A percentile compares a stretch with the other conserved stretches of the same genome.
Conservation (phyloP, 2,888 invertebrate species). For the Tinea semifulvella region DNA sequence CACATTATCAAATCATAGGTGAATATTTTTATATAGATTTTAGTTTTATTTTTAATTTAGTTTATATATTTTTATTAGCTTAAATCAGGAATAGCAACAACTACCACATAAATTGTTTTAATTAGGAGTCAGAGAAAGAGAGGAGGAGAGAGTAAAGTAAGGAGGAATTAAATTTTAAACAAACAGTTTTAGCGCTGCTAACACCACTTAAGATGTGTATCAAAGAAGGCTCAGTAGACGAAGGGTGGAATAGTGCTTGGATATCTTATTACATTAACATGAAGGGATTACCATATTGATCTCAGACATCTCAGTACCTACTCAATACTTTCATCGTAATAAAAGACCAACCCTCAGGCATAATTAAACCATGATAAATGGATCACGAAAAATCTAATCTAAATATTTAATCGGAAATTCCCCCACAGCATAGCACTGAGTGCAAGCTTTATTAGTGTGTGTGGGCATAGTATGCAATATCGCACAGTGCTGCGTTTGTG, state of each 20-base stretch:
- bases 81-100: too few species aligned
- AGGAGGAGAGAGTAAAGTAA: too few species aligned
- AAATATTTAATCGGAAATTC: conserved; percentile 65
- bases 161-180: too few species aligned
- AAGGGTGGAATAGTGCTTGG: conserved; percentile 2
- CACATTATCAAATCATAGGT: too few species aligned
- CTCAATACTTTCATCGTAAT: conserved; percentile 38
- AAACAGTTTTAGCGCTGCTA: neutral
- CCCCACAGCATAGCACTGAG: conserved; percentile 34
- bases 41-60: too few species aligned
- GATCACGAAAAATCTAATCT: conserved; percentile 64
- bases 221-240: neutral
- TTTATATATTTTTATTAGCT: too few species aligned
- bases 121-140: too few species aligned
- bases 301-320: conserved; percentile 25
- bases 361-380: conserved; percentile 64
- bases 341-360: conserved; percentile 41
- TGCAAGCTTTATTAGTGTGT: conserved; percentile 21
- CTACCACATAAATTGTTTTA: too few species aligned
- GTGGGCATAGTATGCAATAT: too few species aligned
- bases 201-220: neutral
- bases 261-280: conserved; percentile 11
- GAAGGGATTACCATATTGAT: conserved; percentile 9
- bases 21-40: too few species aligned
- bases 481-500: too few species aligned